These are phyloP conservation scores for Apaloderma vittatum DNA, from an alignment of 2,113 vertebrate species.

Conservation along the genomic window DNA sequence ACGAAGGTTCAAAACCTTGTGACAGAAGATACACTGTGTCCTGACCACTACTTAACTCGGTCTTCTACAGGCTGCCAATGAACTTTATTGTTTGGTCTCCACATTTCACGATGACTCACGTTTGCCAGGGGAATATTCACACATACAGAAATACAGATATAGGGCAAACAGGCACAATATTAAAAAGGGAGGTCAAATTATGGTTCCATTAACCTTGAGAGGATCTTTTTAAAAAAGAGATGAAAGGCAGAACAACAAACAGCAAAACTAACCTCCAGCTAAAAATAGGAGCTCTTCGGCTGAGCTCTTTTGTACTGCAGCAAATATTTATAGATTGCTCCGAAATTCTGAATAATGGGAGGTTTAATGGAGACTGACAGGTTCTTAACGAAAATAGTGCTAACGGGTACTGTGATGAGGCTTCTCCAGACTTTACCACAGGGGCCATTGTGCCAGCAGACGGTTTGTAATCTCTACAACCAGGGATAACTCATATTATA, in stretches of 20 bases:
- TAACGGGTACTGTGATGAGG: not conserved
- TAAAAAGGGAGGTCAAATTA: constrained; percentile 9
- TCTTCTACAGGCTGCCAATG: not conserved
- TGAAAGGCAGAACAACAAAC: not conserved
- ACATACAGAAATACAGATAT: not conserved
- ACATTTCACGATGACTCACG: not conserved
- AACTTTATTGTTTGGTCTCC: not conserved
- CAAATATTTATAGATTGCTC: constrained; percentile 15
- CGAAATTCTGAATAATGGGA: constrained; percentile 21
- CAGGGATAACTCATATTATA: not conserved
- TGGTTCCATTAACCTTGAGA: constrained; percentile 34
- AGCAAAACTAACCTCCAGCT: constrained; percentile 26
- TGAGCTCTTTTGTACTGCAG: not conserved
- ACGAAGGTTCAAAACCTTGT: not conserved
- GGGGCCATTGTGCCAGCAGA: not conserved
- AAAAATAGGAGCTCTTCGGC: constrained; percentile 29
- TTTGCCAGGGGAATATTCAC: not conserved
- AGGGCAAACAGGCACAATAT: not conserved
- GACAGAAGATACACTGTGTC: not conserved
- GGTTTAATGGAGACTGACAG: not conserved
- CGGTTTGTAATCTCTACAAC: not conserved
- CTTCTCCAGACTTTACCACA: not conserved
- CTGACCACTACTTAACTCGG: not conserved
- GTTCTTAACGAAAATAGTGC: not conserved
- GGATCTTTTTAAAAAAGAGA: not conserved